Evolutionary conservation across 2,888 invertebrate species (phyloP).

Genomic region (Uropetala carovei): DNA sequence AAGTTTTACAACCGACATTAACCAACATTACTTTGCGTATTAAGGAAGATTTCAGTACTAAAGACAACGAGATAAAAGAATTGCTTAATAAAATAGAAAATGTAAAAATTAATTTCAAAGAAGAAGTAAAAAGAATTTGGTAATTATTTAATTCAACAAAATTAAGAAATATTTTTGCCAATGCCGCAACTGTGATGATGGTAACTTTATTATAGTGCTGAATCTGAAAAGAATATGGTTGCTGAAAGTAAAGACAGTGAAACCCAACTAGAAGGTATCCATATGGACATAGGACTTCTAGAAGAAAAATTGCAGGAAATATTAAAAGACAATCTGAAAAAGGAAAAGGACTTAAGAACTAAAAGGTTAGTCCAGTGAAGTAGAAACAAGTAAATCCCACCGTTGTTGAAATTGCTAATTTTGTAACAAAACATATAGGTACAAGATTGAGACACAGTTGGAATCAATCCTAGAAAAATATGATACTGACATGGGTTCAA

Average conservation of each 20-base stretch:
- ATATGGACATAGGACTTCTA: constrained; percentile 76
- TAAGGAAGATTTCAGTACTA: constrained; percentile 72
- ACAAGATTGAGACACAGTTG: constrained; percentile 79
- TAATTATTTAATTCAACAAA: constrained; percentile 66
- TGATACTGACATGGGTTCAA: constrained; percentile 79
- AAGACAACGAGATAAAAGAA: constrained; percentile 72
- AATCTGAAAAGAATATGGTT: constrained; percentile 78
- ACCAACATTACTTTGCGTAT: constrained; percentile 69
- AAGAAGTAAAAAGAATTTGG: constrained; percentile 69
- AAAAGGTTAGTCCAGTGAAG: constrained; percentile 73
- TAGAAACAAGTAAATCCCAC: not conserved
- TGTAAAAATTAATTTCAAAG: constrained; percentile 70
- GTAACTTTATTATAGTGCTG: constrained; percentile 72
- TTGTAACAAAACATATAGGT: constrained; percentile 9
- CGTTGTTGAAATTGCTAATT: not conserved
- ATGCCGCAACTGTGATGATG: not conserved
- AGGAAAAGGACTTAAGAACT: constrained; percentile 78
- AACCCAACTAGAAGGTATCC: constrained; percentile 76
- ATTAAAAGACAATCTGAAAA: constrained; percentile 75
- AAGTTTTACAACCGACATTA: constrained; percentile 72
- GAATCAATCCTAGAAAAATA: constrained; percentile 80
- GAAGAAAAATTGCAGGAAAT: constrained; percentile 75
- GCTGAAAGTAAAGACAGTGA: constrained; percentile 76
- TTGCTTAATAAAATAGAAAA: constrained; percentile 72
- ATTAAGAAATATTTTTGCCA: not conserved